Evolutionary conservation across 1,140 invertebrate genomes (phyloP), one percentile per base, ranked within the genome.

Genomic region (Triops cancriformis): DNA sequence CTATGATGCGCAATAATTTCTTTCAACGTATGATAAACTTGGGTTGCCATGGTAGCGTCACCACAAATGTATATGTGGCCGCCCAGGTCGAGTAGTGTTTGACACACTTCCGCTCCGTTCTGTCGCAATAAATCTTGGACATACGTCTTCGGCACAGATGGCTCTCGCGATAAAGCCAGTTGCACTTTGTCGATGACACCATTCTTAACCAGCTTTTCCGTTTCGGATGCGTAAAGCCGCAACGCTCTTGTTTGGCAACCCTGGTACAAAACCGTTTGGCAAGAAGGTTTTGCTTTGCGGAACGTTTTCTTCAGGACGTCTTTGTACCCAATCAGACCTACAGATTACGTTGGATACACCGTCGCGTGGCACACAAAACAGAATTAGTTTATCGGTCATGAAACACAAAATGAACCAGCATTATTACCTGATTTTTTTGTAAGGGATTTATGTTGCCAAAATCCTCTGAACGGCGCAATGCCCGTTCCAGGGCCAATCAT

Each of bases 401-500:
- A 37, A 7, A 7, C 23, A 14, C 51, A 5, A 64, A 10, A 23
- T 64, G 14, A n/a, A 64, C 3, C 6, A 64, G 23, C 6, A 6
- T 14, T 5, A 45, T 18, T 64, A 64, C 51, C 51, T 64, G 51
- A 64, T 64, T 64, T 64, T 23, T 64, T 64, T 14, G 51, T 14
- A 6, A 64, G 18, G 1, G 51, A 9, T 23, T 64, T 64, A 64
- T 64, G 51, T 64, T 64, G 51, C 51, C 51, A 64, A 64, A 64
- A 64, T 18, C 51, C 51, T 18, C 76, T 72, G 14, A 79, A 79
- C 31, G 78, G 78, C 5, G 78, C 78, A 31, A 79, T 76, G 28
- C 95, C 95, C 0, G 96, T 98, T 37, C 92, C 97, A 7, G 97
- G 96, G 23, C 97, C 97, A 75, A 99, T 94, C 83, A 99, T 88